Percentiles rank a stretch among this genome's conserved stretches.
These are phyloP conservation scores for Varecia variegata DNA, from an alignment of 2,797 vertebrate species.

Conservation along the genomic window DNA sequence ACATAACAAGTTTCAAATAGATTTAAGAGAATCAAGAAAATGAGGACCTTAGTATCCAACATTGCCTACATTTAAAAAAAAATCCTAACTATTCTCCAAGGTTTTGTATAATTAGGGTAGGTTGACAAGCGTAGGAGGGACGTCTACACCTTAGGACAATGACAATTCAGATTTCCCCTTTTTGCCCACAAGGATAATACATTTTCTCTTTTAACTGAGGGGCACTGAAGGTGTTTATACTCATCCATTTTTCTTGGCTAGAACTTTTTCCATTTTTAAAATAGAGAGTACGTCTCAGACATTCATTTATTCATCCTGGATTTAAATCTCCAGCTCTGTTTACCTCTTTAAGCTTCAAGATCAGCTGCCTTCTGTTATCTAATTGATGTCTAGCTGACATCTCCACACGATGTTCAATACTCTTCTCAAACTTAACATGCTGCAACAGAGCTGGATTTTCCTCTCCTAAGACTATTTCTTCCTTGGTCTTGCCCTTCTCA, in stretches of 20 bases:
- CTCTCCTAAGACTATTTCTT: background rate
- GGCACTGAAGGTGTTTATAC: background rate
- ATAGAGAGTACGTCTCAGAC: background rate
- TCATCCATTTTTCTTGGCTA: background rate
- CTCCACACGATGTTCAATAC: background rate
- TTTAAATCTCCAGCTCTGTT: background rate
- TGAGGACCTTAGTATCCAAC: background rate
- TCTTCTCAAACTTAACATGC: background rate
- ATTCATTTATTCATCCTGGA: background rate
- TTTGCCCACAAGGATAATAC: background rate
- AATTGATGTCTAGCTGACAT: background rate
- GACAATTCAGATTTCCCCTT: background rate
- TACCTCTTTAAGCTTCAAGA: background rate
- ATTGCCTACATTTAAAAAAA: background rate
- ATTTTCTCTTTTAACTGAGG: background rate
- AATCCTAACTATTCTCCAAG: background rate
- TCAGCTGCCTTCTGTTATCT: background rate
- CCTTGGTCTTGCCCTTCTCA: background rate
- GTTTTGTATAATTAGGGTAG: background rate
- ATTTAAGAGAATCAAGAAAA: constrained; percentile 32
- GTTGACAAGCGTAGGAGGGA: background rate
- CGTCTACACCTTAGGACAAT: background rate
- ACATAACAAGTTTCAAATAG: background rate
- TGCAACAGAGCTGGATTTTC: background rate
- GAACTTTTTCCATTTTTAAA: constrained; percentile 4